Percentiles rank a stretch among this genome's conserved stretches.
Evolutionary conservation across 2,797 vertebrate genomes (phyloP).

Genomic region (Rallus crepitans): DNA sequence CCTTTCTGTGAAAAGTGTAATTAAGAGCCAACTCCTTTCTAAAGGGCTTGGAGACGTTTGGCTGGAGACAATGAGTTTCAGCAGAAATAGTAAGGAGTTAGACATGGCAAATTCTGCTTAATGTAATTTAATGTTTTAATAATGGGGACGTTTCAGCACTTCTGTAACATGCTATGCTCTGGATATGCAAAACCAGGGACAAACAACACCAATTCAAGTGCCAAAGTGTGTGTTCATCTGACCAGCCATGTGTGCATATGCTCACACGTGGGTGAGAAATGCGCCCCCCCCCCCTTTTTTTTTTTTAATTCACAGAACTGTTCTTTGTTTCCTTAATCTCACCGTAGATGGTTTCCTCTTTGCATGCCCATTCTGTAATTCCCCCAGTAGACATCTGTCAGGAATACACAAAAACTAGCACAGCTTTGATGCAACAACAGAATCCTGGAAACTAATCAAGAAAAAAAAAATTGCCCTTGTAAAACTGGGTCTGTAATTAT

Average conservation of each 20-base stretch:
- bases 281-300: not conserved
- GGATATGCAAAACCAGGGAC: not conserved
- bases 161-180: not conserved
- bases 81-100: not conserved
- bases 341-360: conserved; percentile 55
- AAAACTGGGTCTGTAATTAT: conserved; percentile 76
- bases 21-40: not conserved
- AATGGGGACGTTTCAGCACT: not conserved
- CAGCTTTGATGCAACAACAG: conserved; percentile 71
- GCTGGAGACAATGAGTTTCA: not conserved
- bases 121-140: too few species aligned
- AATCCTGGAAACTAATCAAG: conserved; percentile 74
- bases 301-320: conserved; percentile 1
- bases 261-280: not conserved
- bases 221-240: not conserved
- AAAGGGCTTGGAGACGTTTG: not conserved
- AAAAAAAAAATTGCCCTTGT: conserved; percentile 66
- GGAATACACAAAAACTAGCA: conserved; percentile 59
- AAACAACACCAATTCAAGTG: not conserved
- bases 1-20: not conserved
- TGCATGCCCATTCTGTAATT: conserved; percentile 59
- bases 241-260: not conserved
- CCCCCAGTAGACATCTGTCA: conserved; percentile 68
- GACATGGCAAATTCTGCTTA: not conserved
- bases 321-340: conserved; percentile 62